Conservation (phyloP, 2,113 vertebrate species). For the Halcyon malimbica region DNA sequence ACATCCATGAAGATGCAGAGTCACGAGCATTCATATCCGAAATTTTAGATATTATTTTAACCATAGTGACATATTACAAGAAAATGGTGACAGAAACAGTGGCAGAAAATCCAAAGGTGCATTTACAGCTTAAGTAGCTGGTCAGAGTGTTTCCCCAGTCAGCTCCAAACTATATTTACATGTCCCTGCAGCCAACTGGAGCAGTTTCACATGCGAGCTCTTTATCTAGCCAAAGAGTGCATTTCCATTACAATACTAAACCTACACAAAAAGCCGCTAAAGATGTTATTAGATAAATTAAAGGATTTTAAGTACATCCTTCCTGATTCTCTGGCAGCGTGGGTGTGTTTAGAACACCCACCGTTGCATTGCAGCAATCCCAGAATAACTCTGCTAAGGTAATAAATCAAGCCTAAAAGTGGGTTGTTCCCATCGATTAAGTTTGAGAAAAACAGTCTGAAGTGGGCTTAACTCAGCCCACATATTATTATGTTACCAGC, state of each 20-base stretch:
- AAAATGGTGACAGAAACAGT: background rate
- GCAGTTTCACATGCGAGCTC: conserved; percentile 12
- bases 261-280: conserved; percentile 72
- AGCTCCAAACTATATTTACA: background rate
- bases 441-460: conserved; percentile 45
- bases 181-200: background rate
- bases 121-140: background rate
- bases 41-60: background rate
- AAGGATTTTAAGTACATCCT: conserved; percentile 76
- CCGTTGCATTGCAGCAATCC: conserved; percentile 65
- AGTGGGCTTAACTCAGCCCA: conserved; percentile 56
- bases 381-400: conserved; percentile 64
- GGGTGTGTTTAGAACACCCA: conserved; percentile 71
- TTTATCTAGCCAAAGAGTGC: conserved; percentile 32
- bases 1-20: background rate
- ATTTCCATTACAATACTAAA: conserved; percentile 75
- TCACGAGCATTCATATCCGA: background rate
- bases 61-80: background rate
- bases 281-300: conserved; percentile 81
- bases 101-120: background rate
- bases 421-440: conserved; percentile 64
- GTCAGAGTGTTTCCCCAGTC: background rate
- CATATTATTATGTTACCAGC: conserved; percentile 10
- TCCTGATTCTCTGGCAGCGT: conserved; percentile 70
- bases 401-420: conserved; percentile 61